These are phyloP conservation scores for Huso huso DNA, from an alignment of 2,797 vertebrate species.

Conservation along the genomic window DNA sequence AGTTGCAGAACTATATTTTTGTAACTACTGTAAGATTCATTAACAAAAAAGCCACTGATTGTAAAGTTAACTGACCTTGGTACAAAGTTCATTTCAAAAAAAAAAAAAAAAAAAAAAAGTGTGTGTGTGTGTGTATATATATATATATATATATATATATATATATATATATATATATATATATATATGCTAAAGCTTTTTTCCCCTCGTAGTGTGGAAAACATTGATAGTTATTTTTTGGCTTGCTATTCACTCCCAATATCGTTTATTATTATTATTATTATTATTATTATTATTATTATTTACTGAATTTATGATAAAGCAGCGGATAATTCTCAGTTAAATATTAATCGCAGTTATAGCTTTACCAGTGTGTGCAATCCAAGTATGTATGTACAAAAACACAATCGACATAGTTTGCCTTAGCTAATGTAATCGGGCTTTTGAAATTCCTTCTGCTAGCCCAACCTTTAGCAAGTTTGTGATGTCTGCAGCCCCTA, in stretches of 20 bases:
- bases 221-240: slow-evolving; percentile 35
- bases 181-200: slow-evolving; percentile 23
- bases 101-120: slow-evolving; percentile 1
- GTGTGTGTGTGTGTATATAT: slow-evolving; percentile 12
- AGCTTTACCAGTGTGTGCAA: slow-evolving; percentile 62
- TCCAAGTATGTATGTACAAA: slow-evolving; percentile 44
- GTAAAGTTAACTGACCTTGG: slow-evolving; percentile 33
- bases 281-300: slow-evolving; percentile 43
- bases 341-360: slow-evolving; percentile 54
- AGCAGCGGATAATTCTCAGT: slow-evolving; percentile 47
- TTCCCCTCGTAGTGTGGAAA: slow-evolving; percentile 7
- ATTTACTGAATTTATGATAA: slow-evolving; percentile 57
- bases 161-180: slow-evolving; percentile 28
- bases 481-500: slow-evolving; percentile 55
- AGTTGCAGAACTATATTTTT: background rate
- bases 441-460: slow-evolving; percentile 60
- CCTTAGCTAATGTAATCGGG: slow-evolving; percentile 72
- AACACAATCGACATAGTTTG: slow-evolving; percentile 43
- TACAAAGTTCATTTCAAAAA: slow-evolving; percentile 18
- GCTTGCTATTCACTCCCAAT: slow-evolving; percentile 57
- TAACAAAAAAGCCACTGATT: background rate
- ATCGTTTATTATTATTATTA: background rate
- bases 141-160: slow-evolving; percentile 25
- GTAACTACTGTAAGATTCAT: no score
- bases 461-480: slow-evolving; percentile 58